These are phyloP conservation scores for Argyrosomus regius DNA, from an alignment of 2,797 vertebrate genomes.

Conservation along the genomic window DNA sequence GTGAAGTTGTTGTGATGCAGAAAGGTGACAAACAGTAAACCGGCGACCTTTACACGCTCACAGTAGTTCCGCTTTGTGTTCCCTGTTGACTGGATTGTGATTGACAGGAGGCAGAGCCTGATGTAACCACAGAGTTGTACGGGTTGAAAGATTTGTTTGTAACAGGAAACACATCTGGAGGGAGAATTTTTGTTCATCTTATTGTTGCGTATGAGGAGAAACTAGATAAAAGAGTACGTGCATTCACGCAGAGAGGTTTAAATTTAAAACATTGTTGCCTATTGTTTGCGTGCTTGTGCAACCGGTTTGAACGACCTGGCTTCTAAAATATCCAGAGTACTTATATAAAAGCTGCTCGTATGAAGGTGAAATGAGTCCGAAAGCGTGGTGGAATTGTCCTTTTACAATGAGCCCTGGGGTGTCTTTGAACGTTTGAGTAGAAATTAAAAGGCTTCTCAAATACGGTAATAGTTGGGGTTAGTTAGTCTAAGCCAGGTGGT, in stretches of 20 bases:
- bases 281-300: neutral
- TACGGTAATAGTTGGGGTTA: constrained; percentile 53
- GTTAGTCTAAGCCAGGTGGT: constrained; percentile 63
- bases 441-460: constrained; percentile 68
- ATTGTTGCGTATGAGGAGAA: neutral
- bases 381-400: constrained; percentile 21
- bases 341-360: neutral
- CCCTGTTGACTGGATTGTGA: constrained; percentile 14
- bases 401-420: constrained; percentile 36
- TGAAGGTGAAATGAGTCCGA: constrained; percentile 11
- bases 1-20: constrained; percentile 18
- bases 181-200: neutral
- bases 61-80: neutral
- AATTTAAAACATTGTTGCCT: neutral
- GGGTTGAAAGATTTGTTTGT: constrained; percentile 1
- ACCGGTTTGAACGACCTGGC: neutral
- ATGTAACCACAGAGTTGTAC: neutral
- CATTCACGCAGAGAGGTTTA: neutral
- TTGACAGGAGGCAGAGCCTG: constrained; percentile 2
- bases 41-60: neutral
- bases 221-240: neutral
- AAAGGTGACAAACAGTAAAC: constrained; percentile 14
- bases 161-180: constrained; percentile 8
- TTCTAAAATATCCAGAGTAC: constrained; percentile 1
- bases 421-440: constrained; percentile 34